Percentiles rank a stretch among this genome's conserved stretches.
Conservation (phyloP, 2,113 vertebrate genomes). For the Riparia riparia region DNA sequence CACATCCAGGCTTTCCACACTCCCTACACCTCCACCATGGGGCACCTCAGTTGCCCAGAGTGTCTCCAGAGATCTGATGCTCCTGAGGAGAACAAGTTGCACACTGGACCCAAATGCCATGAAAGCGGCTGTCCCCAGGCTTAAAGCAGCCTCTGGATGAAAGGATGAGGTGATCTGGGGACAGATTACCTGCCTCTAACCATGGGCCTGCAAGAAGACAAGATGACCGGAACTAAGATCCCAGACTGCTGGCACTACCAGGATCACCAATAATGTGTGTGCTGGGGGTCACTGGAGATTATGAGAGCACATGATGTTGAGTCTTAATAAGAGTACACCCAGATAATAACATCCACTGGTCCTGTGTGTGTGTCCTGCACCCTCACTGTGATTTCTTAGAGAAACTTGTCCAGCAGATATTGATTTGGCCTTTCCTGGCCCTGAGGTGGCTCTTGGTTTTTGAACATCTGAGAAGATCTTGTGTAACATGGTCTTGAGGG, state of each 20-base stretch:
- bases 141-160: neutral
- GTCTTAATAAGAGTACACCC: neutral
- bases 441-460: neutral
- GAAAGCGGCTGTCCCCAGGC: neutral
- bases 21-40: rapidly evolving
- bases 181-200: neutral
- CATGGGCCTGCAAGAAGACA: neutral
- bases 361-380: neutral
- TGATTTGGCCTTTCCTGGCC: neutral
- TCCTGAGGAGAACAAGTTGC: neutral
- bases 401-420: neutral
- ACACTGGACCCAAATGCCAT: rapidly evolving
- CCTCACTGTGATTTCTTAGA: neutral
- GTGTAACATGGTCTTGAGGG: neutral
- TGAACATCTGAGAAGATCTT: neutral
- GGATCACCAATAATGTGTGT: neutral
- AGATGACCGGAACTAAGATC: neutral
- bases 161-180: neutral
- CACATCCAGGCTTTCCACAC: neutral
- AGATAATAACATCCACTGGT: neutral
- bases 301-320: neutral
- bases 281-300: neutral
- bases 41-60: neutral
- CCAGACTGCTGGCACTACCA: neutral
- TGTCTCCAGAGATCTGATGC: neutral